These are phyloP conservation scores for Antheraea pernyi DNA, from an alignment of 1,140 invertebrate genomes.

Conservation along the genomic window DNA sequence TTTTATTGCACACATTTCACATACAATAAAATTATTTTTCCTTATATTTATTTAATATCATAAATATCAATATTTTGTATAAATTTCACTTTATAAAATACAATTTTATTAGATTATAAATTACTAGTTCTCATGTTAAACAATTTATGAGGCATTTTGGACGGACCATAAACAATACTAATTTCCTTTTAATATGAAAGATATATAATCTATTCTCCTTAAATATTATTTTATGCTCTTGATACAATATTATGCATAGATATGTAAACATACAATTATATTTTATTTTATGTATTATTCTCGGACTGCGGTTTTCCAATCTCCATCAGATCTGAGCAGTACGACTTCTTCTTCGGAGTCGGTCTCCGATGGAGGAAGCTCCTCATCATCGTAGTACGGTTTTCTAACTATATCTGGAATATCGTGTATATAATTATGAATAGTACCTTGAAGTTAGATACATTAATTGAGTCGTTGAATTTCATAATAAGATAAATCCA, in stretches of 20 bases:
- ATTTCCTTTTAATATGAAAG: background rate
- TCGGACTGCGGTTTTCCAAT: background rate
- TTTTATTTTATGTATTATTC: background rate
- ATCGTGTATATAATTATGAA: constrained; percentile 1
- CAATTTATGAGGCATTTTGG: constrained; percentile 3
- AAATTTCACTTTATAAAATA: too few species aligned
- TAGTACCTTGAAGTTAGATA: too few species aligned
- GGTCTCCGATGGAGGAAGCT: constrained; percentile 63
- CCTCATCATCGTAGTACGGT: constrained; percentile 74
- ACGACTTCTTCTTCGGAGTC: constrained; percentile 77
- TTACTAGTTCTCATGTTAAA: background rate
- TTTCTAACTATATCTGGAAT: constrained; percentile 60
- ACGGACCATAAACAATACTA: background rate
- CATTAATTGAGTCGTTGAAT: too few species aligned
- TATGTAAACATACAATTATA: background rate
- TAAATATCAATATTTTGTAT: too few species aligned
- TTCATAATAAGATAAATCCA: too few species aligned
- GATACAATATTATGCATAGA: background rate
- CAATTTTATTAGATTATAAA: background rate
- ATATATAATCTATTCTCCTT: background rate
- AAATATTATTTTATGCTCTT: background rate
- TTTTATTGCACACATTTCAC: too few species aligned
- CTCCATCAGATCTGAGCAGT: constrained; percentile 51
- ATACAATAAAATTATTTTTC: too few species aligned
- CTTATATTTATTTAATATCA: too few species aligned